Evolutionary conservation across 2,113 vertebrate genomes (phyloP), one percentile per base, ranked within the genome.

Genomic region (Rhadina sibilatrix): DNA sequence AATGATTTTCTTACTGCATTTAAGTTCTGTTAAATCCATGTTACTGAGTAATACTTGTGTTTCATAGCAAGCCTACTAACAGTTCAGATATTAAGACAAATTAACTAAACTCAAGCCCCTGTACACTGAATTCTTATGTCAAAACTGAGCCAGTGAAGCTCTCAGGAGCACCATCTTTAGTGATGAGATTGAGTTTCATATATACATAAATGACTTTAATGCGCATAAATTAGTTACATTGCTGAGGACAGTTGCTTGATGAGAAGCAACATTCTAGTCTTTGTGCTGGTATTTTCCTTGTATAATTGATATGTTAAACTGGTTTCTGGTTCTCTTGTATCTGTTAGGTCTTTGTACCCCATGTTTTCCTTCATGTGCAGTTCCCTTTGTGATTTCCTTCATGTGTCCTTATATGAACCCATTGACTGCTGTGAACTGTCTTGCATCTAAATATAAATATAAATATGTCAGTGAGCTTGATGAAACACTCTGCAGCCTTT

Each of bases 391-490:
- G 38, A 59, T 89, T 96, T 95, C 72, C 64, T 86, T 90, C 54
- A 22, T 42, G 44, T 76, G 72, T 92, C 96, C 86, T 94, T 84
- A 87, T 5, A 81, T 71, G 96, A 97, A 93, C 94, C 46, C n/a
- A 21, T 37, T 81, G 90, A 76, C 84, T 91, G 54, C 63, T 5
- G 1, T 76, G 87, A 90, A 91, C 78, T 89, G 68, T 68, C 92
- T 96, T 87, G 35, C n/a, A 83, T 90, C 86, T 92, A 75, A 70
- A 86, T 89, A 94, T 86, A 75, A 70, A 86, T 89, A 94, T 86
- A 96, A 96, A 94, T 91, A 83, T 57, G 72, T 83, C 76, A 90
- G 60, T 60, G 46, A 75, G 80, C 86, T 71, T 93, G 88, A 93
- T 94, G 78, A 93, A 92, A 87, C 69, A 93, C 28, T 44, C 60